These are phyloP conservation scores for Spongilla lacustris DNA, from an alignment of 37 sponge, comb jelly and placozoan species.

Conservation along the genomic window DNA sequence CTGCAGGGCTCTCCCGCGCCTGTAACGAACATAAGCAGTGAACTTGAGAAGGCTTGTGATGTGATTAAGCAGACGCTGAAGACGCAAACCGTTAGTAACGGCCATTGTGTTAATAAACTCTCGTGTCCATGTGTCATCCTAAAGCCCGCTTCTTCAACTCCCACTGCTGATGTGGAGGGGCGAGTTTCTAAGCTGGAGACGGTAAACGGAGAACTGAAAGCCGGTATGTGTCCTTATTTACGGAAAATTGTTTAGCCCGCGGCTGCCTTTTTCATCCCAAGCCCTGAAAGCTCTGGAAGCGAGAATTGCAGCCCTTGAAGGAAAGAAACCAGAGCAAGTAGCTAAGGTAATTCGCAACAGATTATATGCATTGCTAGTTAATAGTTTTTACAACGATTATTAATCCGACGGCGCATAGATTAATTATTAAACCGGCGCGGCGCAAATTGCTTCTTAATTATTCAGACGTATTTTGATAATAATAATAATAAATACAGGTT, in stretches of 20 bases:
- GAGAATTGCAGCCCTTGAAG: neutral
- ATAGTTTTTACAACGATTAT: too few relatives aligned
- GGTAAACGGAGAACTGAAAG: constrained; percentile 46
- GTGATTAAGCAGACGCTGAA: constrained; percentile 34
- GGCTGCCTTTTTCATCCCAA: too few relatives aligned
- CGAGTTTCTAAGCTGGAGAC: constrained; percentile 49
- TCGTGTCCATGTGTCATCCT: too few relatives aligned
- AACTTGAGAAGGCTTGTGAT: constrained; percentile 35
- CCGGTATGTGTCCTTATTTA: too few relatives aligned
- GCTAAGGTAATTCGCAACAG: constrained; percentile 3
- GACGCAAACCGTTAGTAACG: neutral
- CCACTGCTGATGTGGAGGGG: constrained; percentile 2
- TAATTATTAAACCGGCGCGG: too few relatives aligned
- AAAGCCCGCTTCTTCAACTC: neutral
- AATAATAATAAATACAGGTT: too few relatives aligned
- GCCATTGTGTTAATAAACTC: too few relatives aligned
- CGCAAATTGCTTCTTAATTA: too few relatives aligned
- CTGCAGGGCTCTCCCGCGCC: constrained; percentile 9
- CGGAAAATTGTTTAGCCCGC: too few relatives aligned
- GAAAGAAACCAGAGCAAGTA: neutral
- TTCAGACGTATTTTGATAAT: too few relatives aligned
- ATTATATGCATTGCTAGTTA: too few relatives aligned
- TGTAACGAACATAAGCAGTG: constrained; percentile 1
- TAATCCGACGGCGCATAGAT: too few relatives aligned
- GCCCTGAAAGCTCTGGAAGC: neutral